These are phyloP conservation scores for Pollenia angustigena DNA, from an alignment of 2,888 invertebrate genomes.

Conservation along the genomic window DNA sequence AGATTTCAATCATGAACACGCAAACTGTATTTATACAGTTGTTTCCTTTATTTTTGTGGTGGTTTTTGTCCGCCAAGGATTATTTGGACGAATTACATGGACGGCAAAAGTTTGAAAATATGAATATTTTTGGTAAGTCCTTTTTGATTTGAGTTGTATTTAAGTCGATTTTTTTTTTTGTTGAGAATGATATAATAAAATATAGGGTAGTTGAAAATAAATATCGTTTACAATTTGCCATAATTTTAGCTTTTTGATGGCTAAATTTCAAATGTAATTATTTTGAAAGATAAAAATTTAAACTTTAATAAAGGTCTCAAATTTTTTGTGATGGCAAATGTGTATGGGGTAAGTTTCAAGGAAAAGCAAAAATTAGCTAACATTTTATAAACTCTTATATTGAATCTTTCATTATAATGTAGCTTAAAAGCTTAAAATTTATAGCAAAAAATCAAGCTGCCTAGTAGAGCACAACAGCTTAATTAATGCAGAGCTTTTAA, in stretches of 20 bases:
- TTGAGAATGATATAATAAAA: slow-evolving; percentile 46
- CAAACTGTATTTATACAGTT: slow-evolving; percentile 65
- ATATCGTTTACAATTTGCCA: slow-evolving; percentile 56
- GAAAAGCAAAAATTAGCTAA: no score
- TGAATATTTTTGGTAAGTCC: slow-evolving; percentile 59
- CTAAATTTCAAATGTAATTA: slow-evolving; percentile 4
- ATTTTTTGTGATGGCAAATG: no score
- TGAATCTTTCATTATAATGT: no score
- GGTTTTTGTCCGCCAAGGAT: slow-evolving; percentile 48
- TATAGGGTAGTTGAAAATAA: slow-evolving; percentile 65
- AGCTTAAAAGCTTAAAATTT: no score
- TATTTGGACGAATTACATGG: slow-evolving; percentile 22
- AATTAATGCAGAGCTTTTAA: no score
- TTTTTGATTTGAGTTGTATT: slow-evolving; percentile 31
- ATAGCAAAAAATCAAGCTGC: no score
- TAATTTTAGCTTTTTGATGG: slow-evolving; percentile 45
- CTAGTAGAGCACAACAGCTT: no score
- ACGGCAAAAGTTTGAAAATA: slow-evolving; percentile 13
- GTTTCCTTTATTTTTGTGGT: slow-evolving; percentile 38
- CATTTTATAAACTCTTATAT: no score
- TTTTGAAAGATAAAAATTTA: neutral
- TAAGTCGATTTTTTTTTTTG: slow-evolving; percentile 17
- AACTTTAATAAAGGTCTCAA: no score
- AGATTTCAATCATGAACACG: slow-evolving; percentile 76
- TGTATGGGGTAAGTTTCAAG: no score